Conservation (phyloP, 2,797 vertebrate species). For the Girardinus metallicus region DNA sequence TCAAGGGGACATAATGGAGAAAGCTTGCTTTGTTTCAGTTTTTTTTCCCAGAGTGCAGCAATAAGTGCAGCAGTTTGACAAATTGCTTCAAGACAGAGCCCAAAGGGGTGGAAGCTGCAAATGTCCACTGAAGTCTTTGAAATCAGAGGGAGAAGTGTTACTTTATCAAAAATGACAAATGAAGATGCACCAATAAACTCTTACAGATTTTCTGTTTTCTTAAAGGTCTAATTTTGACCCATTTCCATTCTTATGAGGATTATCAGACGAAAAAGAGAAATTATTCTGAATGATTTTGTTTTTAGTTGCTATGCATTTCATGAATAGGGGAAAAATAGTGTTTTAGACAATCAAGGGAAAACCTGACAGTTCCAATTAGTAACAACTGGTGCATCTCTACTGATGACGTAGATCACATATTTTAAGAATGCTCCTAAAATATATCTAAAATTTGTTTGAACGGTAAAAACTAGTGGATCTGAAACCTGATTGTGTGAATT, state of each 20-base stretch:
- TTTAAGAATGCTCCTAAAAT: neutral
- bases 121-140: slow-evolving; percentile 56
- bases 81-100: slow-evolving; percentile 60
- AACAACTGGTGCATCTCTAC: neutral
- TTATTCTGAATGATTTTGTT: neutral
- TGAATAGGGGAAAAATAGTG: neutral
- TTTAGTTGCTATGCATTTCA: neutral
- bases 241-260: neutral
- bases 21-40: slow-evolving; percentile 56
- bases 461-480: slow-evolving; percentile 8
- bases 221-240: neutral
- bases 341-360: neutral
- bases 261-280: neutral
- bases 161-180: slow-evolving; percentile 35
- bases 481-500: slow-evolving; percentile 8
- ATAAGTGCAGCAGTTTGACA: slow-evolving; percentile 69
- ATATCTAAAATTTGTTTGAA: neutral
- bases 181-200: neutral
- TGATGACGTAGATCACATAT: neutral
- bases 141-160: slow-evolving; percentile 15
- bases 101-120: slow-evolving; percentile 44
- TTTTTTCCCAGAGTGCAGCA: slow-evolving; percentile 60
- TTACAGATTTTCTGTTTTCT: neutral
- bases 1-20: slow-evolving; percentile 60
- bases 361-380: neutral